phyloP scores from a whole-genome alignment of 2,888 invertebrate species.

The Aelia acuminata region DNA sequence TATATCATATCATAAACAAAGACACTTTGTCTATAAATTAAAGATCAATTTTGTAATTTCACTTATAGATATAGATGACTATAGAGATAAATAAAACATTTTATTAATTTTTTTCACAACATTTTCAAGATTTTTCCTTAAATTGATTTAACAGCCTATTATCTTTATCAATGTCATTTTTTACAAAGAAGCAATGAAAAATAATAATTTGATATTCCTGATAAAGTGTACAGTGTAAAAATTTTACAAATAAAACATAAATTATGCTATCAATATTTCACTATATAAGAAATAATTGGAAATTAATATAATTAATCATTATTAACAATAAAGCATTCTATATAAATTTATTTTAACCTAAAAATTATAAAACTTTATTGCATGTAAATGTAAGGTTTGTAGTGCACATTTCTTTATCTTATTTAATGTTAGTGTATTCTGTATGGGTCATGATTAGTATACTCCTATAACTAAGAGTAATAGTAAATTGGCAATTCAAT shows the following conservation, averaged over 20 bases:
- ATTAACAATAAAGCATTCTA: background rate
- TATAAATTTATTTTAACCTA: background rate
- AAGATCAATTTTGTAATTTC: no score
- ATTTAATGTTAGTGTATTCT: background rate
- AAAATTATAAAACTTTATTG: background rate
- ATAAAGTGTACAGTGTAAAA: background rate
- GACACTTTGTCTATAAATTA: no score
- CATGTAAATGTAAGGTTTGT: background rate
- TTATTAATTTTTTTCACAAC: background rate
- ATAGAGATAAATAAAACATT: no score
- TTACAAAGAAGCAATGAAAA: background rate
- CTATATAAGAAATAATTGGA: no score
- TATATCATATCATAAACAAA: no score
- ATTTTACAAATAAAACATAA: no score
- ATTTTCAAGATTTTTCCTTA: background rate
- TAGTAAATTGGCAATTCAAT: background rate
- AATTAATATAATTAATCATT: background rate
- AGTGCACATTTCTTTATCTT: background rate
- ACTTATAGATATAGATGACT: no score
- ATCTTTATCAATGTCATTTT: background rate
- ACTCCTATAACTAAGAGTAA: no score
- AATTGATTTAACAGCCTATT: background rate
- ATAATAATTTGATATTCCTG: background rate
- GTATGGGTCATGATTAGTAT: no score
- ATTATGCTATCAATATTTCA: no score